phyloP scores from a whole-genome alignment of 2,113 vertebrate species.

The Phalacrocorax brasilianus region DNA sequence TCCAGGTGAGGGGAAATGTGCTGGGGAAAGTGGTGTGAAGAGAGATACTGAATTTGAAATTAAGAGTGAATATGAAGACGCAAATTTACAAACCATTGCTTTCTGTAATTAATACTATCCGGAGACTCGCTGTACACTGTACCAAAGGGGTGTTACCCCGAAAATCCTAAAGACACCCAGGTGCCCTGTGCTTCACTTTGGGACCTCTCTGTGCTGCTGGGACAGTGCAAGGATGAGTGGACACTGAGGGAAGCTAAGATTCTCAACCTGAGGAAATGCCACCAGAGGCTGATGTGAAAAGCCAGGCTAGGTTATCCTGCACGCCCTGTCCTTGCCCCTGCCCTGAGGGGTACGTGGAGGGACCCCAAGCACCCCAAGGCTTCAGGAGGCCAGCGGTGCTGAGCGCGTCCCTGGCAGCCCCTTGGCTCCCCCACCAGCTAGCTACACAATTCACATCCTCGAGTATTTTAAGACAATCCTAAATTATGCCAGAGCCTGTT shows the following conservation, averaged over 20 bases:
- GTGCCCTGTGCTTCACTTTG: not conserved
- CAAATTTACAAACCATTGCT: not conserved
- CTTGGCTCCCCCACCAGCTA: not conserved
- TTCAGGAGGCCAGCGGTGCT: not conserved
- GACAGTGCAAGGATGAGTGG: not conserved
- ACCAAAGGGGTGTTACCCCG: accelerated
- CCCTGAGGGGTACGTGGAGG: not conserved
- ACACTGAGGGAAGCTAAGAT: not conserved
- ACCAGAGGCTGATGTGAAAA: not conserved
- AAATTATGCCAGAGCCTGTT: not conserved
- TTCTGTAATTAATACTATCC: not conserved
- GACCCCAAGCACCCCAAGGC: accelerated
- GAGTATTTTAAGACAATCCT: not conserved
- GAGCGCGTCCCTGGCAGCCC: not conserved
- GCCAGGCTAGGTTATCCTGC: not conserved
- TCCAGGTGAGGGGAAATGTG: not conserved
- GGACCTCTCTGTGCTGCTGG: not conserved
- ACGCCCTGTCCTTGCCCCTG: not conserved
- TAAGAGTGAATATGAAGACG: not conserved
- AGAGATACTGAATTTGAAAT: not conserved
- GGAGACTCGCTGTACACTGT: not conserved
- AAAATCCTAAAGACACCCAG: not conserved
- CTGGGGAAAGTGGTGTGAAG: not conserved
- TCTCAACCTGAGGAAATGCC: not conserved
- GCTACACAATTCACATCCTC: not conserved